A percentile compares a stretch with the other conserved stretches of the same genome.
These are phyloP conservation scores for Leptonema lineaticorne DNA, from an alignment of 1,140 invertebrate genomes.

Conservation along the genomic window DNA sequence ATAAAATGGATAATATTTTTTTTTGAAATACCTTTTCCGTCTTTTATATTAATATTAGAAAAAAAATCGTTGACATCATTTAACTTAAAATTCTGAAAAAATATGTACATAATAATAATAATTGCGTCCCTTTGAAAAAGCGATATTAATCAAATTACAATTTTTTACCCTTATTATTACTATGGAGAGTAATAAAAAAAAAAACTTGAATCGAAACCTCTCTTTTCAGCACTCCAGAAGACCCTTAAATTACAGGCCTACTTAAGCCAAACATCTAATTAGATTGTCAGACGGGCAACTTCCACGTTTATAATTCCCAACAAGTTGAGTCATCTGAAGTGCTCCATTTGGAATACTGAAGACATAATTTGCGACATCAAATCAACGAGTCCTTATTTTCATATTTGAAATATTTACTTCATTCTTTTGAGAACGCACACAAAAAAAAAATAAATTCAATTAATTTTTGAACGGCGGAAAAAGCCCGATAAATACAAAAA, in stretches of 20 bases:
- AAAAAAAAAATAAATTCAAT: no score
- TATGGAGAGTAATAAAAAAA: no score
- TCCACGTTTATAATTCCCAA: constrained; percentile 5
- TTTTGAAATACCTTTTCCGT: background rate
- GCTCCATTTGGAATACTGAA: background rate
- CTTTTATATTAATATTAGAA: background rate
- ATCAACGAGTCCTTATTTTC: background rate
- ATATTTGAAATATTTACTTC: background rate
- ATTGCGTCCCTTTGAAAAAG: background rate
- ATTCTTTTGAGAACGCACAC: no score
- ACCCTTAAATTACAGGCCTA: constrained; percentile 13
- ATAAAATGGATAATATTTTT: background rate
- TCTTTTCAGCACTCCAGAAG: background rate
- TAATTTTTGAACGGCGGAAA: no score
- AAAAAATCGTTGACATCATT: background rate
- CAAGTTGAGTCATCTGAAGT: constrained; percentile 7
- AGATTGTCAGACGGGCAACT: constrained; percentile 1
- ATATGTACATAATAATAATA: background rate
- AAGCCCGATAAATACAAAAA: no score
- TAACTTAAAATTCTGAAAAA: background rate
- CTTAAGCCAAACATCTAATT: constrained; percentile 15
- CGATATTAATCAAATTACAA: constrained; percentile 10
- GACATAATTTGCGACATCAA: background rate
- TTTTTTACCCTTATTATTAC: background rate
- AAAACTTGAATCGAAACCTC: background rate